phyloP scores from a whole-genome alignment of 1,140 invertebrate genomes.

The Drosophila tristis region DNA sequence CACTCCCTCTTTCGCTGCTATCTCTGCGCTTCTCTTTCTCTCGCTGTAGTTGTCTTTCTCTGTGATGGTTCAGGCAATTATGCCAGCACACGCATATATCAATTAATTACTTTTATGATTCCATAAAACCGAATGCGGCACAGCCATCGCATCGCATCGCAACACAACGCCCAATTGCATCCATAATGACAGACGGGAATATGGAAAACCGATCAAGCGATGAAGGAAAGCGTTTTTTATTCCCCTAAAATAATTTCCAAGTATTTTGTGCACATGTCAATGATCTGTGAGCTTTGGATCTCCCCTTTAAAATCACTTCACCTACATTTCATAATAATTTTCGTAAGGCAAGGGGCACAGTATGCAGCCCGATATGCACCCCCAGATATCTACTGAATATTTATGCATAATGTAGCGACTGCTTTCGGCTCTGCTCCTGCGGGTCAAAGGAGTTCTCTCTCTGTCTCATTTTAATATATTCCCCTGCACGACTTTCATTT shows the following conservation, averaged over 20 bases:
- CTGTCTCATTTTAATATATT: conserved; percentile 65
- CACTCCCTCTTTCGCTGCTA: conserved; percentile 9
- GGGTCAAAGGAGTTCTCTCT: conserved; percentile 50
- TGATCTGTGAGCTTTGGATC: not conserved
- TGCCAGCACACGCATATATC: conserved; percentile 57
- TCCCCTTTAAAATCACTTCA: conserved; percentile 5
- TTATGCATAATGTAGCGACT: conserved; percentile 42
- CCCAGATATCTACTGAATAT: conserved; percentile 56
- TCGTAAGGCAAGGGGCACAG: not conserved
- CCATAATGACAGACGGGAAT: conserved; percentile 71
- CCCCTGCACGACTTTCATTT: conserved; percentile 75
- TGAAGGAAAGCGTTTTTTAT: not conserved
- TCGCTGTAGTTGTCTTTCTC: conserved; percentile 11
- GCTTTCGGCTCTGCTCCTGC: not conserved
- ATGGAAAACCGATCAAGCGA: no score
- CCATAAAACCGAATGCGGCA: conserved; percentile 46
- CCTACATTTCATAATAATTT: conserved; percentile 32
- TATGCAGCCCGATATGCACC: not conserved
- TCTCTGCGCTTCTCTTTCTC: not conserved
- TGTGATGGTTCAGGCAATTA: conserved; percentile 53
- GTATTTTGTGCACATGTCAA: not conserved
- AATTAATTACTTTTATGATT: conserved; percentile 82
- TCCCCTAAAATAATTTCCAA: not conserved
- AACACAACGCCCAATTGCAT: conserved; percentile 1
- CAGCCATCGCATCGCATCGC: not conserved